Evolutionary conservation across 1,140 invertebrate genomes (phyloP), one percentile per base, ranked within the genome.

Genomic region (Camponotus vicinus): DNA sequence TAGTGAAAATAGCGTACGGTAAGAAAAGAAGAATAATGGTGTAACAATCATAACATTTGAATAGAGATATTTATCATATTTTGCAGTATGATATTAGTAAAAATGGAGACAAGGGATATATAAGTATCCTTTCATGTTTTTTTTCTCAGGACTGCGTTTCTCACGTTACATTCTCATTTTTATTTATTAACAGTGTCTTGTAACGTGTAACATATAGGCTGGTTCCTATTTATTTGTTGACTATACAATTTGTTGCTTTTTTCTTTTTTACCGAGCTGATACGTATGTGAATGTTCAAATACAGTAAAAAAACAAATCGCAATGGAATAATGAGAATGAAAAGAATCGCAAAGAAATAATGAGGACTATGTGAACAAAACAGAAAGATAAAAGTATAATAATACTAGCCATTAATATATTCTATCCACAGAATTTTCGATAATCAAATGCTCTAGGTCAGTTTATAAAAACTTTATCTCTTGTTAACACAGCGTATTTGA

Each of bases 161-260:
- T 3, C 27, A 13, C 40, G 32, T 82, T 82, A 59, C 8, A 67
- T 18, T 69, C 52, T 85, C 18, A 34, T n/a, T 77, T 42, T 89
- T 86, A 69, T 75, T 8, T 61, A 77, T 64, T 75, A 49, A 49
- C 15, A 55, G 15, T 82, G 42, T 13, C n/a, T 49, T 86, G 37
- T 52, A 52, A 18, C 71, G 45, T 61, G 63, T 75, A 97, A 94
- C 97, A 49, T 49, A 84, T 94, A 94, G 91, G 87, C 91, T 94
- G 92, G 91, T 91, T 93, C 88, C 90, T 93, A 91, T 91, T 88
- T 85, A 70, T 89, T 92, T 90, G 61, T 91, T 86, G 42, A 67
- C 49, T 83, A 73, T 59, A 71, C 45, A 70, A 42, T 89, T 83
- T 87, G 78, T 86, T 89, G 75, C 77, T 89, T 82, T 73, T 69